These are phyloP conservation scores for Numida meleagris DNA, from an alignment of 2,113 vertebrate species.

Conservation along the genomic window DNA sequence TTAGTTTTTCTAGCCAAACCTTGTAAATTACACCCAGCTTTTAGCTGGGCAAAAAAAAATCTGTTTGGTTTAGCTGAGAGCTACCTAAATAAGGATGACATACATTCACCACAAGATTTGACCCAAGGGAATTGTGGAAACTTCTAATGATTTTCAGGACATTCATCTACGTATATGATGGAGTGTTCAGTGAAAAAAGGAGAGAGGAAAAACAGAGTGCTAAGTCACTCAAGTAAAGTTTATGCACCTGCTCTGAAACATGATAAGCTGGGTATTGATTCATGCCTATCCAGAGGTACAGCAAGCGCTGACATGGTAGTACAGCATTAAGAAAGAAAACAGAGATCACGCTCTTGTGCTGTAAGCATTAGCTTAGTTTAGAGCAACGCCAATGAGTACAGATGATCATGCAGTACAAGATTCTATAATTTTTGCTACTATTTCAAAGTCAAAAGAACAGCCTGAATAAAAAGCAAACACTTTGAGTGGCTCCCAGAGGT, in stretches of 20 bases:
- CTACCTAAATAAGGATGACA: neutral
- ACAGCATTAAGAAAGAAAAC: neutral
- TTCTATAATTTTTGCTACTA: neutral
- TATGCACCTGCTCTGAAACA: conserved; percentile 61
- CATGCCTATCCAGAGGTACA: conserved; percentile 7
- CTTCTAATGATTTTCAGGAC: conserved; percentile 45
- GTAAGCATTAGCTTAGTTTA: neutral
- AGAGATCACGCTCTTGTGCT: neutral
- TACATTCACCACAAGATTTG: neutral
- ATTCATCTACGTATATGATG: neutral
- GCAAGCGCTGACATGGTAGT: neutral
- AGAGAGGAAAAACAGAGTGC: conserved; percentile 30
- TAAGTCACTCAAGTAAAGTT: conserved; percentile 49
- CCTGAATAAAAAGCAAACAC: neutral
- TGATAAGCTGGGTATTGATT: conserved; percentile 2
- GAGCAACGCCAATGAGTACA: neutral
- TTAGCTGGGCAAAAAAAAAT: neutral
- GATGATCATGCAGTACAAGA: neutral
- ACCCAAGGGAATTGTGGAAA: neutral
- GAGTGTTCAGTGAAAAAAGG: conserved; percentile 26
- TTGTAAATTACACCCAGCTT: neutral
- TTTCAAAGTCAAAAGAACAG: neutral
- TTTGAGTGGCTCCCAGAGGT: neutral
- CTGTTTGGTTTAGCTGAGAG: neutral
- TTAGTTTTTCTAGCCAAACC: neutral